Evolutionary conservation across 2,888 invertebrate genomes (phyloP), one percentile per base, ranked within the genome.

Genomic region (Caenorhabditis angaria): DNA sequence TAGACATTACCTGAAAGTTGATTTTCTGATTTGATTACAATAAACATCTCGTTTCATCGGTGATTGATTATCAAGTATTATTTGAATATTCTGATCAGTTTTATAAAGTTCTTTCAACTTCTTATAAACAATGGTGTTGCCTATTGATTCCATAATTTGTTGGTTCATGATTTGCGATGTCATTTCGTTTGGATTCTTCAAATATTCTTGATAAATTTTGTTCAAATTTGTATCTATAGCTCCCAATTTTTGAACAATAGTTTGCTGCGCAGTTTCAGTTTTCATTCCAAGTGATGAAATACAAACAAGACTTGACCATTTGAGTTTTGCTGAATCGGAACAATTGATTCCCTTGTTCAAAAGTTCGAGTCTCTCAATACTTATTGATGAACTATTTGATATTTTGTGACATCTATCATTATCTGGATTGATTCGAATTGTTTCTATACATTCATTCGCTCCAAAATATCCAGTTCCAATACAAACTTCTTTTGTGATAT

Each of bases 81-180:
- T 63, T 28, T 62, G 27, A n/a, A 68, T 47, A 14, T 63, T 55
- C 25, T 47, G 54, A 50, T 68, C 55, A 1, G 27, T 48, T 22
- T 29, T n/a, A 55, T 68, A 68, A 0, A 68, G 29, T 10, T 68
- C 62, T n/a, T 68, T 68, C 18, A 68, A 32, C 22, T 55, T 59
- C 0, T 54, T 55, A 22, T 68, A 59, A 3, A 68, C 62, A 1
- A 53, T 25, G 0, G 68, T 62, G n/a, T 63, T 63, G 6, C 28
- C 55, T 12, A 68, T 29, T 10, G 29, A 59, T 0, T 32, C 2
- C 1, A 35, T 8, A 20, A 68, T 14, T 47, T 54, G 55, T 20
- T 59, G 25, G 25, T 68, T 68, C 68, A 68, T 68, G 0, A 18
- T 24, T 1, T 55, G 41, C 5, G 59, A 35, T 24, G 53, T 63